Base-by-base conservation (phyloP, 2,888 invertebrate genomes). In the Drosophila meridionalis region DNA sequence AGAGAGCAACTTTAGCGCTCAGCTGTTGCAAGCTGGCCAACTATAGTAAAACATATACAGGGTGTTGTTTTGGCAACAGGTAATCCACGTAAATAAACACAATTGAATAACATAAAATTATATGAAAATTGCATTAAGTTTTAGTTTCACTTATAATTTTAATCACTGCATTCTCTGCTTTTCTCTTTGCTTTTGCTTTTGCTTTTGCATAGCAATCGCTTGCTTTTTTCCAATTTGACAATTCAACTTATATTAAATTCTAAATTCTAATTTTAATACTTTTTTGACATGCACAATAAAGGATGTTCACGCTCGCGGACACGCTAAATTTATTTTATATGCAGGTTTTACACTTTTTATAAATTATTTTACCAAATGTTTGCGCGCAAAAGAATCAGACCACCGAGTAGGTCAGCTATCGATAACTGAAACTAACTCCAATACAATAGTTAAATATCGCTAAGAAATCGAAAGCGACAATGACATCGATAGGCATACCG, bases 11-110 rank as follows among this genome's bases (percentile, higher is more conserved):
- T 66, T 45, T 40, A 11, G 11, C 40, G 70, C 69, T 73, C 78
- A 77, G 76, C 78, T 77, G 78, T 73, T 76, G 61, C 45, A 3
- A 8, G 40, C 28, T 69, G 73, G 56, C 26, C 59, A 63, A 28
- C 28, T 73, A 61, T 12, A 4, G n/a, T 45, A 14, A 6, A 34
- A 5, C 5, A 28, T 48, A 69, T 59, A 75, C 52, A 74, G 63
- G 63, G 75, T 74, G 56, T 9, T 1, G 1, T 30, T 14, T 32
- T 9, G 30, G 32, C 38, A 32, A 14, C 20, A 45, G 55, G 28
- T n/a, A 5, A 52, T 38, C 12, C 3, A 28, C 38, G 9, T 8
- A 34, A 12, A 28, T 8, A 53, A 3, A 9, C 11, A 11, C 5
- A 32, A 0, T 28, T 47, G 2, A 47, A 47, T 3, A 47, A 14